Evolutionary conservation across 2,888 invertebrate genomes (phyloP), one percentile per base, ranked within the genome.

Genomic region (Blera fallax): DNA sequence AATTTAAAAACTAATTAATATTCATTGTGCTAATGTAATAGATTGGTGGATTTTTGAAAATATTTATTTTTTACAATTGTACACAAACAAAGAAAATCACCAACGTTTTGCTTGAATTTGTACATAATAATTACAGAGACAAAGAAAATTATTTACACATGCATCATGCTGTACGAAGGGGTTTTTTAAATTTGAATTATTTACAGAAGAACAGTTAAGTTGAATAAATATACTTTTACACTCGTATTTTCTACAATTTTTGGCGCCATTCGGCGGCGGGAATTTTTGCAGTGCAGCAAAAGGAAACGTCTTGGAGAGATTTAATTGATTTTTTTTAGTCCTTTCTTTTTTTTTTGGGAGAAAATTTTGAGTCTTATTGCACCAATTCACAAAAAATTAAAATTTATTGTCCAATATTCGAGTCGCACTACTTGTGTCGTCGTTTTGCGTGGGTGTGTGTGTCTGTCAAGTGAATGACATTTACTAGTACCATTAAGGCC

Each of bases 401-500:
- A 60, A 87, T 67, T 89, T 89, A 89, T 88, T 89, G 90, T 90
- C 90, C 89, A 89, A 89, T 88, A 90, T 90, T 90, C 90, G 90
- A 91, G 90, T 89, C 84, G 87, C 87, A 88, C 88, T 87, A 78
- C 74, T 73, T 81, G 64, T 73, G 50, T 48, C 27, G 27, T 54
- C 54, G 18, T 69, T 14, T 34, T 79, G 45, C 43, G 16, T 52
- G 56, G 24, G 45, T 79, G 45, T 50, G 16, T 52, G 56, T 32
- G 37, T 10, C 21, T 16, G 69, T 52, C 37, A 78, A 45, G 14
- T 18, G 16, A 76, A 48, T 65, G 73, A 80, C 73, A 77, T 50
- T 80, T 88, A 62, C 80, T 90, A 91, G 67, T 90, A 90, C 90
- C 90, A 91, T 90, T 91, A 91, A 89, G 92, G 90, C 92, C 92